Conservation (phyloP, 53 echinoderm and acorn worm species). For the Paelopatides confundens region DNA sequence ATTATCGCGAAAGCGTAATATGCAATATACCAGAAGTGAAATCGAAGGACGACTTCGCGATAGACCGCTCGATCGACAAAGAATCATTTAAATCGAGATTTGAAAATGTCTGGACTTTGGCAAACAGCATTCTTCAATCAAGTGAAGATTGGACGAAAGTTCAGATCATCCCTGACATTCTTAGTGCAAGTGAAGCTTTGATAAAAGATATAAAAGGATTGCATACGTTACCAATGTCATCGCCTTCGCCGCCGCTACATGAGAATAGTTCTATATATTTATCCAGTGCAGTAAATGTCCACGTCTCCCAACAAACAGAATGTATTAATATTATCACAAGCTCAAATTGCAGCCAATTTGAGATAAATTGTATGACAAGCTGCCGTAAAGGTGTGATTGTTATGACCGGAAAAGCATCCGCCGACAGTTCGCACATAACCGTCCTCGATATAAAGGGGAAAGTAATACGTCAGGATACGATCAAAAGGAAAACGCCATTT, state of each 20-base stretch:
- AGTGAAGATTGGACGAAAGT: background rate
- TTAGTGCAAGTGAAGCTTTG: background rate
- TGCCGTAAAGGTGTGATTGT: background rate
- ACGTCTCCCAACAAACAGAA: background rate
- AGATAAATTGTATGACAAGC: background rate
- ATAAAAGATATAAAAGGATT: background rate
- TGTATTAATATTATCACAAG: background rate
- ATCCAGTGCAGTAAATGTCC: background rate
- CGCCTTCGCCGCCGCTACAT: too few relatives aligned
- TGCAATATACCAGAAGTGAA: too few relatives aligned
- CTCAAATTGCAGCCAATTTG: background rate
- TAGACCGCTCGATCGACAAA: background rate
- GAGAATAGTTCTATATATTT: background rate
- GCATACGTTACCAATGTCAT: too few relatives aligned
- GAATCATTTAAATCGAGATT: background rate
- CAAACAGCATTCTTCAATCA: background rate
- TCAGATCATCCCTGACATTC: background rate
- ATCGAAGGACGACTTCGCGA: background rate
- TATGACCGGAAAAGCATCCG: background rate
- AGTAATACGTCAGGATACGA: background rate
- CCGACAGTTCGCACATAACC: background rate
- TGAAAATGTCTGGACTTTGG: background rate
- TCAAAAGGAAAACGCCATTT: background rate
- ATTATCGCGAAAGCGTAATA: background rate
- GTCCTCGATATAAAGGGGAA: background rate